A percentile compares a stretch with the other conserved stretches of the same genome.
Conservation (phyloP, 2,797 vertebrate species). For the Danio albolineatus region DNA sequence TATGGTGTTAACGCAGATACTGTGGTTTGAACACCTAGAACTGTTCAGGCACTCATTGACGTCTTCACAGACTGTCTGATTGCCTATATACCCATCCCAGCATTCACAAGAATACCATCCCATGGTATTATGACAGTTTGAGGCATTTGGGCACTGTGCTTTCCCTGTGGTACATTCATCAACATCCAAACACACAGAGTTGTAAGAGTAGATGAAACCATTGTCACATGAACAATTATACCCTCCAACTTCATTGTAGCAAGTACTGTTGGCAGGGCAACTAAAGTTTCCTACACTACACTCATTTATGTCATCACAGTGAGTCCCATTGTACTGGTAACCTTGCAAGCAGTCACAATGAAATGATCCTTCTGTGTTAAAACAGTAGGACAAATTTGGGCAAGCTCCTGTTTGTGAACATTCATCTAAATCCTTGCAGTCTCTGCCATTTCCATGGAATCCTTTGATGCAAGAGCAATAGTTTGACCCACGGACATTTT, state of each 20-base stretch:
- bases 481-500: constrained; percentile 71
- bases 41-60: constrained; percentile 78
- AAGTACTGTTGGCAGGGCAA: constrained; percentile 77
- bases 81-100: constrained; percentile 76
- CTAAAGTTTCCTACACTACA: constrained; percentile 72
- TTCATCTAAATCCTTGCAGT: constrained; percentile 81
- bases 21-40: constrained; percentile 74
- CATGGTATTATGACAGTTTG: constrained; percentile 76
- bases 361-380: constrained; percentile 81
- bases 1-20: constrained; percentile 76
- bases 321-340: constrained; percentile 74
- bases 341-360: constrained; percentile 80
- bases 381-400: constrained; percentile 73
- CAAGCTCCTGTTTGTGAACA: constrained; percentile 70
- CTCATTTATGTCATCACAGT: constrained; percentile 81
- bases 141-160: constrained; percentile 73
- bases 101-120: constrained; percentile 80
- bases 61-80: constrained; percentile 74
- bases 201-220: constrained; percentile 73
- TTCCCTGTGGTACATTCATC: constrained; percentile 68
- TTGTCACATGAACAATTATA: constrained; percentile 76
- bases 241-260: constrained; percentile 75
- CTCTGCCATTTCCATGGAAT: constrained; percentile 77
- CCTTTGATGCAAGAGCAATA: constrained; percentile 79
- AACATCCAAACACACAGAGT: constrained; percentile 72